Base-by-base conservation (phyloP, 1,140 invertebrate genomes). In the Bactericera cockerelli region DNA sequence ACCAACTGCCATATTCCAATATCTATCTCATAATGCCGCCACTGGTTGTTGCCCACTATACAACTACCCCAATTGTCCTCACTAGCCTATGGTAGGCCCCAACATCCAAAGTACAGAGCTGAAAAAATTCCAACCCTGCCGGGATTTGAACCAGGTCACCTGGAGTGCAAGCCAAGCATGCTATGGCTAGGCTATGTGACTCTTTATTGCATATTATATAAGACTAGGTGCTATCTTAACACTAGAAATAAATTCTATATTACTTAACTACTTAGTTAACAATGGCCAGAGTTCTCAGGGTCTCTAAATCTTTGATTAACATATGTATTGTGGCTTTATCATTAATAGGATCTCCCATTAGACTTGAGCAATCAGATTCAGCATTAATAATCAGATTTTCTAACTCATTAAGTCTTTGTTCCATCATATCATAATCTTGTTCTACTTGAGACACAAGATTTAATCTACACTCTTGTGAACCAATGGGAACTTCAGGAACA, bases 401-500 rank as follows among this genome's bases (percentile, higher is more conserved):
- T 24, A 91, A 81, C 39, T 79, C 78, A 63, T 81, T 79, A n/a
- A 91, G 75, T 39, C 81, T 71, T 1, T 79, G 75, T 63, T 86
- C 80, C 24, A 90, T 76, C 60, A 84, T 76, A 59, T 77, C 75
- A 67, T 89, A 84, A 66, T 81, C 81, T 65, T 84, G 76, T 63
- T 83, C 79, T 31, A 93, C 80, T 66, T 91, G 87, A 25, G 85
- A 79, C 54, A 91, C 72, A 19, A 93, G 73, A 65, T 84, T 80
- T 62, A 84, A 74, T 59, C 85, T 78, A 69, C 88, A 91, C 67
- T 86, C 85, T 36, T 77, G 72, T 26, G 81, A 79, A 72, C 89
- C 84, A 59, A 90, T 89, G 1, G 84, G 79, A 11, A 84, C 83
- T 72, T 89, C 86, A 0, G 86, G 85, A 71, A 86, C 79, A 14